A percentile compares a stretch with the other conserved stretches of the same genome.
Conservation (phyloP, 2,888 invertebrate genomes). For the Drosophila nr. perissopoda region DNA sequence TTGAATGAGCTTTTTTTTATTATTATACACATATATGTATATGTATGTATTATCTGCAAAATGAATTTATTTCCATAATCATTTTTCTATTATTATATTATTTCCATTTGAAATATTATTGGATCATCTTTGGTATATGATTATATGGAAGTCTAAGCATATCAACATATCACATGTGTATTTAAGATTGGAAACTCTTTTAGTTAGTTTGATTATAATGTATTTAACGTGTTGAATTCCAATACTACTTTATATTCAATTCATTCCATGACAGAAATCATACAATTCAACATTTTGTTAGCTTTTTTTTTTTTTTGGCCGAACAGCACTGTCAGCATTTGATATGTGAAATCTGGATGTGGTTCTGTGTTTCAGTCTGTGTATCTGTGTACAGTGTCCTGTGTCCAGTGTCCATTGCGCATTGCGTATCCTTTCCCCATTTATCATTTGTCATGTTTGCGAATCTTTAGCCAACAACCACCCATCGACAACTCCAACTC, state of each 20-base stretch:
- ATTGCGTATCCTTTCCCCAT: slow-evolving; percentile 72
- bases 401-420: slow-evolving; percentile 42
- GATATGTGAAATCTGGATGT: slow-evolving; percentile 50
- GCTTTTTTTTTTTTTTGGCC: neutral
- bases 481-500: slow-evolving; percentile 9
- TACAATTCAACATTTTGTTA: neutral
- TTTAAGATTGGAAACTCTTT: neutral
- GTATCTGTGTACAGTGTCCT: slow-evolving; percentile 7
- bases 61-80: neutral
- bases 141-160: neutral
- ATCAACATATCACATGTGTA: too few relatives aligned
- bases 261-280: neutral
- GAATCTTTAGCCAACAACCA: slow-evolving; percentile 64
- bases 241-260: neutral
- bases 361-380: slow-evolving; percentile 13
- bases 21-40: too few relatives aligned
- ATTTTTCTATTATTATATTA: too few relatives aligned
- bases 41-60: neutral
- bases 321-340: slow-evolving; percentile 23
- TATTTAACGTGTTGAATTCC: neutral
- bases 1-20: neutral
- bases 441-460: slow-evolving; percentile 76
- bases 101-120: neutral
- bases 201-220: neutral
- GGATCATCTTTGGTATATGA: too few relatives aligned